phyloP scores from a whole-genome alignment of 2,797 vertebrate genomes.

The Gadopsis bispinosus region DNA sequence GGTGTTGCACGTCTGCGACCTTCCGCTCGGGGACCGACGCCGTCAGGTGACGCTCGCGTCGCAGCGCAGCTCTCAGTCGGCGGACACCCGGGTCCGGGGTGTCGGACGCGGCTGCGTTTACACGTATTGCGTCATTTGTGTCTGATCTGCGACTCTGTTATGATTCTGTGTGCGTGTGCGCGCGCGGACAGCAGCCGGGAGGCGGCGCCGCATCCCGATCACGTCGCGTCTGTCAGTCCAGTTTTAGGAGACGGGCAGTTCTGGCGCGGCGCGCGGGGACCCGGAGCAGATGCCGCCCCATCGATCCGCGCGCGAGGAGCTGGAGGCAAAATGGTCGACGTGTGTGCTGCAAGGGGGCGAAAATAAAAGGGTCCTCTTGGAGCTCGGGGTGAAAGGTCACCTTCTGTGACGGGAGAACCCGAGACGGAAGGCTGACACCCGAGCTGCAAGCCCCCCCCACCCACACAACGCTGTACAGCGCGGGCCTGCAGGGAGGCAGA shows the following conservation, averaged over 20 bases:
- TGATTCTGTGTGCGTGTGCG: slow-evolving; percentile 13
- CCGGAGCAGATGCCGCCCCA: slow-evolving; percentile 87
- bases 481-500: slow-evolving; percentile 14
- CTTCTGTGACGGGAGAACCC: slow-evolving; percentile 76
- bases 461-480: slow-evolving; percentile 20
- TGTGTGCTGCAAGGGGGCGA: slow-evolving; percentile 64
- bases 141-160: no score
- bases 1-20: no score
- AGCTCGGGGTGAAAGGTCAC: slow-evolving; percentile 86
- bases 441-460: slow-evolving; percentile 40
- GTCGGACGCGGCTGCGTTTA: no score
- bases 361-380: slow-evolving; percentile 72
- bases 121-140: no score
- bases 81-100: no score
- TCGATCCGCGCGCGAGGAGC: slow-evolving; percentile 83
- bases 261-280: slow-evolving; percentile 83
- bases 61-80: no score
- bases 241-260: slow-evolving; percentile 86
- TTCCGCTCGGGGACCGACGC: no score
- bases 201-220: slow-evolving; percentile 81
- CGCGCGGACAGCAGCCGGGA: slow-evolving; percentile 52
- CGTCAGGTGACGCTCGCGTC: no score
- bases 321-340: slow-evolving; percentile 84
- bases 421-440: slow-evolving; percentile 65
- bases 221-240: slow-evolving; percentile 84